Evolutionary conservation across 2,113 vertebrate species (phyloP), one percentile per base, ranked within the genome.

Genomic region (Taurulus bubalis): DNA sequence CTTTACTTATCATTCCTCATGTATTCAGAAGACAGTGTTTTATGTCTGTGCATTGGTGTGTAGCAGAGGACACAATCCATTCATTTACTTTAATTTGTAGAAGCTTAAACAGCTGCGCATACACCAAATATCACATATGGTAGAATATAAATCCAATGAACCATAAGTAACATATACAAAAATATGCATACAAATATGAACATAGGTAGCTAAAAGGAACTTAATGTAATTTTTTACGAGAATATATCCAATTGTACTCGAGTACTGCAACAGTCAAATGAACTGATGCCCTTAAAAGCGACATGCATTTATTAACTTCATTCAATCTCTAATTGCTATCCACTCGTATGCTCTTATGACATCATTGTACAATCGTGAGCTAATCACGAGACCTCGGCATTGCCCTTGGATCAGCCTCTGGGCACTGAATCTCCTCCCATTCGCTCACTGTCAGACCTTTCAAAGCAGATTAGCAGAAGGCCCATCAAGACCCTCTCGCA

Each of bases 401-500:
- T 86, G 67, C 58, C 77, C 75, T 79, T 79, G 75, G 77, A 89
- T 82, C 49, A 89, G 83, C 84, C 87, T 82, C 11, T 5, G 65
- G 84, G 80, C 60, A 69, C 59, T 58, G 16, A 85, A 74, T 90
- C 76, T 64, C 69, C 62, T 53, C 67, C 85, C 60, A 47, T 82
- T 87, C 71, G 42, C 75, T 89, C 85, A 75, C 70, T 71, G 87
- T 89, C 78, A 89, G 70, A 75, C 59, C 74, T 63, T 64, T 87
- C 90, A 75, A 18, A 68, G 60, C 49, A 68, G 66, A 91, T 92
- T 85, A 91, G 83, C 72, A 53, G 74, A 80, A 79, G 40, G 55
- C 73, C 88, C 77, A 81, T 92, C 92, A 84, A 83, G 77, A 85
- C 45, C 32, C n/a, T 1, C 82, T 90, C 85, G 65, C 69, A 76